Evolutionary conservation across 2,888 invertebrate species (phyloP), one percentile per base, ranked within the genome.

Genomic region (Halictus quadricinctus): DNA sequence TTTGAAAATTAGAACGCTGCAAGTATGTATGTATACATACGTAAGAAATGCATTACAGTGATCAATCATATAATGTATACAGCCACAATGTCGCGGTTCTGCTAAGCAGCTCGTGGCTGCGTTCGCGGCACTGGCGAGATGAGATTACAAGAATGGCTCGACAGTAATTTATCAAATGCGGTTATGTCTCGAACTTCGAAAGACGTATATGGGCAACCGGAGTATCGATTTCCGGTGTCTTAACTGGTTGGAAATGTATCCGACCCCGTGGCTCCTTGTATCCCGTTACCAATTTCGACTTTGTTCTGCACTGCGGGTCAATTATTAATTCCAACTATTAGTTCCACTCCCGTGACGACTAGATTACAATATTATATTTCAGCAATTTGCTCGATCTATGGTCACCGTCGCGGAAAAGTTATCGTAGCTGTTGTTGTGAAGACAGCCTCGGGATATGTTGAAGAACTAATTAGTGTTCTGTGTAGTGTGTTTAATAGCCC

Each of bases 131-230:
- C 46, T n/a, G 50, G 50, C 78, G 64, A 46, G 36, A 54, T 41
- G 18, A 54, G 60, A 72, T 72, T 76, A 80, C 72, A 54, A 50
- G 50, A 48, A 76, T 25, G 60, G 46, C 64, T 36, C 75, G 78
- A 78, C 29, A 18, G 72, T 54, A 78, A 84, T 82, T 78, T 78
- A 70, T 74, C 76, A 81, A 74, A 60, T 41, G 29, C 29, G 73
- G 70, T 78, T 72, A 13, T 50, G 54, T 83, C 72, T 15, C 46
- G 54, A 46, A 50, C 29, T 50, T 25, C n/a, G 36, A 21, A 50
- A 41, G 64, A 81, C 81, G 41, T 41, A 25, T 8, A 25, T 70
- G 64, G 70, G 72, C 50, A n/a, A 41, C 48, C 21, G 21, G 29
- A 50, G 15, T n/a, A 83, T 77, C 58, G 66, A 73, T 83, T 73